Base-by-base conservation (phyloP, 1,140 invertebrate genomes). In the Ceratoteleas bidentatus region DNA sequence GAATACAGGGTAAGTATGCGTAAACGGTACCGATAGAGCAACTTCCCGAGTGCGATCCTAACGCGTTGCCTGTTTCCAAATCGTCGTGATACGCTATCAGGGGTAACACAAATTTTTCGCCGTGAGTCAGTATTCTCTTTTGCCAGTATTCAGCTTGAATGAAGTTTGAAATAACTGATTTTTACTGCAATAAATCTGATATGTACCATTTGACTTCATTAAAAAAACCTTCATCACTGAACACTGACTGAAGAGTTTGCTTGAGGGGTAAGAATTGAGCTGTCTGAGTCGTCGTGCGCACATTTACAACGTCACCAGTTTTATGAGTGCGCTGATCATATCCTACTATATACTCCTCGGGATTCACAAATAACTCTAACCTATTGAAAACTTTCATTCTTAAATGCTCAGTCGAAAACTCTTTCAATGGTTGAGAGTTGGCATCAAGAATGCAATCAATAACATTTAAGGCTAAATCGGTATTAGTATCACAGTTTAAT, bases 321-420 rank as follows among this genome's bases (percentile, higher is more conserved):
- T 58, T 43, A 58, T 58, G 10, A 8, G 32, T 34, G 10, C 33
- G 33, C 11, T 58, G 38, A 14, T 58, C 53, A 36, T 34, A 34
- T 34, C 56, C 36, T 43, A 58, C 43, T 4, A 15, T 16, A 58
- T 58, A 58, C 16, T 58, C 13, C 7, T 16, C 56, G 6, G 56
- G 56, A 8, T 58, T 15, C 3, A 58, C 5, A 43, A 15, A 58
- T 8, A 58, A 58, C 8, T 58, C 43, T 43, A 9, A 9, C 43
- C 16, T 3, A 16, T 15, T 43, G 11, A 58, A 58, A 58, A 43
- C 24, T 43, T 58, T 58, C 3, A 58, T 40, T 43, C 36, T 58
- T 58, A 16, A 40, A 33, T 43, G 16, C 16, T 58, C 56, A 5
- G 38, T 15, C 11, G 14, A 58, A 43, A 58, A 58, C 7, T 58